A percentile compares a stretch with the other conserved stretches of the same genome.
Evolutionary conservation across 2,113 vertebrate genomes (phyloP).

Genomic region (Brevimyrus niger): DNA sequence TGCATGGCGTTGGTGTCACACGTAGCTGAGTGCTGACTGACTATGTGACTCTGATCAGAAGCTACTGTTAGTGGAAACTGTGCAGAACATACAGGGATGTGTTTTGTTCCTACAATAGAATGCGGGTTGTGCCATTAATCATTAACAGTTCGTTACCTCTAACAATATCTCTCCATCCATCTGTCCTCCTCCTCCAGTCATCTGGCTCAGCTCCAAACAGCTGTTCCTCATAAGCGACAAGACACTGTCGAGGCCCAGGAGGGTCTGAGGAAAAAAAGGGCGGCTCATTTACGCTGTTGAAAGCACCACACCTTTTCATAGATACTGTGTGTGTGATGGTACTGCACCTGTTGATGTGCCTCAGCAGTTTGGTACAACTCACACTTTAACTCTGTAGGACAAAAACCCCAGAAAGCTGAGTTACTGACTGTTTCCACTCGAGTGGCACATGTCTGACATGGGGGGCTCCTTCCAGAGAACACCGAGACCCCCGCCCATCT

Average conservation of each 20-base stretch:
- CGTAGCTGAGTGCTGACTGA: neutral
- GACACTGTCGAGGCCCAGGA: slow-evolving; percentile 38
- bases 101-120: too few relatives aligned
- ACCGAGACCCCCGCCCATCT: too few relatives aligned
- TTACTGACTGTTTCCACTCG: neutral
- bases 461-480: neutral
- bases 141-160: slow-evolving; percentile 41
- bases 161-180: slow-evolving; percentile 46
- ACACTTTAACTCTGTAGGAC: slow-evolving; percentile 46
- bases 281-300: neutral
- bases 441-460: neutral
- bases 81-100: neutral
- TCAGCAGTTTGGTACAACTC: slow-evolving; percentile 22
- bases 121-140: neutral
- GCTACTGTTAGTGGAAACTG: neutral
- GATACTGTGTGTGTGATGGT: neutral
- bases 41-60: neutral
- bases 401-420: neutral
- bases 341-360: slow-evolving; percentile 21
- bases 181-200: slow-evolving; percentile 5
- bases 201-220: slow-evolving; percentile 46
- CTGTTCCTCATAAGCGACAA: slow-evolving; percentile 46
- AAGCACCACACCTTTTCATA: neutral
- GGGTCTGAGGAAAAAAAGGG: slow-evolving; percentile 27
- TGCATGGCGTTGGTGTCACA: neutral